phyloP scores from a whole-genome alignment of 2,113 vertebrate species.

The Aramus guarauna region DNA sequence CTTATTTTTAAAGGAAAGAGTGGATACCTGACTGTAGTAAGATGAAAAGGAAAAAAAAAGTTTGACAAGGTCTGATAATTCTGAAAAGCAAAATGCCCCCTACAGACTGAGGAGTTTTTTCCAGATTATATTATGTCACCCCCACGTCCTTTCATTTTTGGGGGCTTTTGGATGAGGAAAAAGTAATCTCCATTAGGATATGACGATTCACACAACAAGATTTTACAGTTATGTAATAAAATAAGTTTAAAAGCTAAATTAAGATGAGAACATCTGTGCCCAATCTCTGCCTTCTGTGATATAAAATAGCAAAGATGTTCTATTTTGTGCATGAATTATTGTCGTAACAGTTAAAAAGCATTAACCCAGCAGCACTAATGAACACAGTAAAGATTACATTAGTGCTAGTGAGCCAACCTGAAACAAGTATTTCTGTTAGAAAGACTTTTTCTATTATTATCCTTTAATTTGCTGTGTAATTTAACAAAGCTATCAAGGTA shows the following conservation, averaged over 20 bases:
- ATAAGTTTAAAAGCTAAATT: not conserved
- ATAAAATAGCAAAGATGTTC: not conserved
- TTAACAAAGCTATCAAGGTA: not conserved
- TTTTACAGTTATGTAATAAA: slow-evolving; percentile 20
- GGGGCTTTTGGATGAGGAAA: not conserved
- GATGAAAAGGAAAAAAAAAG: not conserved
- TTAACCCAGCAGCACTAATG: not conserved
- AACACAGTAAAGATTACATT: not conserved
- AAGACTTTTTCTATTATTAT: not conserved
- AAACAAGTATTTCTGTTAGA: not conserved
- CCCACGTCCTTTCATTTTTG: not conserved
- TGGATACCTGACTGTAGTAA: not conserved
- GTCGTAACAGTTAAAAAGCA: not conserved
- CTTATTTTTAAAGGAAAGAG: not conserved
- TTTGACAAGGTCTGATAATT: not conserved
- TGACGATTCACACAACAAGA: not conserved
- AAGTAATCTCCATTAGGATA: not conserved
- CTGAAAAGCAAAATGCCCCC: not conserved
- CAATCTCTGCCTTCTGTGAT: not conserved
- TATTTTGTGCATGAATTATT: not conserved
- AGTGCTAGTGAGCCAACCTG: too few species aligned
- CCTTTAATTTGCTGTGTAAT: not conserved
- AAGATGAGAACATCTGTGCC: not conserved
- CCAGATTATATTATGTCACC: not conserved
- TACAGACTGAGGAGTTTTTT: not conserved